phyloP scores from a whole-genome alignment of 2,888 invertebrate species.

The Villa cingulata region DNA sequence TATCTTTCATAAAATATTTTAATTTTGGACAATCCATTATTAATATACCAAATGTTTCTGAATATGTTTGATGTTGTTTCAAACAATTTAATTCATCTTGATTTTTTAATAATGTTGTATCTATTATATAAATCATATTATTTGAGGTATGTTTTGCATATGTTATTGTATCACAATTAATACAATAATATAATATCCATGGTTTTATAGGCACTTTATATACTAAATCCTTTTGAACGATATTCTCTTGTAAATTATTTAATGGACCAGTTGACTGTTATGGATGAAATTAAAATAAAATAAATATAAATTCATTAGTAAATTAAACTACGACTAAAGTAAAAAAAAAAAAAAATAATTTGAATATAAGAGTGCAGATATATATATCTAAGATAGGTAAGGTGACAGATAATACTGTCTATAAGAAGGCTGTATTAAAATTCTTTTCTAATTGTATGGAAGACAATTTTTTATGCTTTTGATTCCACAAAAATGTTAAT shows the following conservation, averaged over 20 bases:
- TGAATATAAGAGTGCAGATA: no score
- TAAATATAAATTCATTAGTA: no score
- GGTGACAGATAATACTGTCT: no score
- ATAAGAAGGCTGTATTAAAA: no score
- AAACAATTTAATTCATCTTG: conserved; percentile 45
- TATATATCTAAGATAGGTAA: no score
- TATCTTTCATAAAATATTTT: no score
- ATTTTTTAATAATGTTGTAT: conserved; percentile 35
- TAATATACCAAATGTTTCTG: conserved; percentile 56
- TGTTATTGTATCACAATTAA: conserved; percentile 29
- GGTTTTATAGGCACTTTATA: conserved; percentile 20
- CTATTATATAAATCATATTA: conserved; percentile 22
- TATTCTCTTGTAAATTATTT: conserved; percentile 23
- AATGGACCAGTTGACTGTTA: conserved; percentile 29
- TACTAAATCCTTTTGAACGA: conserved; percentile 27
- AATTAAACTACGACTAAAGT: no score
- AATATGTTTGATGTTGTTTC: conserved; percentile 51
- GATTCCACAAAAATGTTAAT: no score
- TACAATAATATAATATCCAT: conserved; percentile 30
- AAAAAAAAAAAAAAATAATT: no score
- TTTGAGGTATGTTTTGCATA: conserved; percentile 21
- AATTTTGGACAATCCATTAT: conserved; percentile 33
- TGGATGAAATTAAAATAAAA: no score
- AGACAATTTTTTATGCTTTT: no score
- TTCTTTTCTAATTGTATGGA: no score